Evolutionary conservation across 2,113 vertebrate species (phyloP), one percentile per base, ranked within the genome.

Genomic region (Oostethus manadensis): DNA sequence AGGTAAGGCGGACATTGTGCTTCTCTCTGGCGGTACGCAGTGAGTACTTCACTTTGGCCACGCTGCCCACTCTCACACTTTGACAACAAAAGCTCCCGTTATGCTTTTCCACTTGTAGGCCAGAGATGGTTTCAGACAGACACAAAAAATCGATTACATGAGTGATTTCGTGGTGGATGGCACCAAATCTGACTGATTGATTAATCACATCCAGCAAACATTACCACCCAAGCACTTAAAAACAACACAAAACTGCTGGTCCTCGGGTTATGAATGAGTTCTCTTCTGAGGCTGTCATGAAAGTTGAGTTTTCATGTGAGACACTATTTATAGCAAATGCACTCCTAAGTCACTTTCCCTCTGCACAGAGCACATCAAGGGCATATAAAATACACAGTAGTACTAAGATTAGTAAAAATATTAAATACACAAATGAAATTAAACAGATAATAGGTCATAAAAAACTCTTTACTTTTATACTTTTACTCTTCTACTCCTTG

Each of bases 1-100:
- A 97, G 95, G 96, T 99, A 91, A 77, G 80, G 38, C 50, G 68
- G 62, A 68, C 62, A 40, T 58, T 45, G 60, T 68, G 53, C 29
- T 67, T 20, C 56, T 67, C 62, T 70, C 56, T 60, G 17, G 66
- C 66, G 69, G 65, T 71, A 58, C 66, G 44, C 49, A 45, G 63
- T 63, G 47, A 48, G 64, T 35, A 53, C 56, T 53, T 64, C 62
- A 22, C 29, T 33, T 33, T 33, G 29, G 29, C 29, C 29, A 33
- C 29, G 8, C 64, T 64, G 15, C 74, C 74, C 58, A 64, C 70
- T 57, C 73, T 56, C 54, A 65, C 56, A 40, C 51, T 46, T 42
- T 60, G 38, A 69, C 53, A 78, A 75, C 59, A 80, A 76, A 74
- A 62, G 65, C 67, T 46, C 66, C 59, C 58, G 68, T 60, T 35